These are phyloP conservation scores for Eurystomus gularis DNA, from an alignment of 2,113 vertebrate genomes.

Conservation along the genomic window DNA sequence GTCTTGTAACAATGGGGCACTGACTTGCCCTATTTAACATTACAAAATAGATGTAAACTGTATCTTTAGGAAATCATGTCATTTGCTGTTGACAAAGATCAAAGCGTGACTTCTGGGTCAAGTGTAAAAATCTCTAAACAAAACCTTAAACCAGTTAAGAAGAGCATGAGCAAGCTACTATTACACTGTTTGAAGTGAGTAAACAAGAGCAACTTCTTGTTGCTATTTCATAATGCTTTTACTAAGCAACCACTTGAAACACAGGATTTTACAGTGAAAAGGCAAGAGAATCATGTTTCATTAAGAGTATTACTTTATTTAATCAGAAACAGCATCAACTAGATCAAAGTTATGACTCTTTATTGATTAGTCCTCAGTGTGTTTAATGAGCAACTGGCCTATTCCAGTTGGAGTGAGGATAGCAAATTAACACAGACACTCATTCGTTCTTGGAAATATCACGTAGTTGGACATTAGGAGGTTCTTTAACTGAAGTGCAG, in stretches of 20 bases:
- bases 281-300: background rate
- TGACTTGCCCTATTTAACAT: background rate
- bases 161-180: background rate
- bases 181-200: background rate
- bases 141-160: background rate
- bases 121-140: background rate
- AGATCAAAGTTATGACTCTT: conserved; percentile 17
- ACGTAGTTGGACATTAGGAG: background rate
- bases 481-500: background rate
- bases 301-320: background rate
- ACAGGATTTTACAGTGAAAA: background rate
- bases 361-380: conserved; percentile 11
- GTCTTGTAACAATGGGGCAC: background rate
- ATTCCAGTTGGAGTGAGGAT: background rate
- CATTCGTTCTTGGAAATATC: conserved; percentile 25
- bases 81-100: conserved; percentile 19
- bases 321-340: conserved; percentile 15
- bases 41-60: conserved; percentile 25
- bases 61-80: background rate
- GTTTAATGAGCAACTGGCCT: background rate
- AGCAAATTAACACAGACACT: background rate
- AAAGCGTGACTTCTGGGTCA: conserved; percentile 14
- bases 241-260: conserved; percentile 1
- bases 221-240: background rate
- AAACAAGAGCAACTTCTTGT: background rate